phyloP scores from a whole-genome alignment of 2,888 invertebrate genomes.

The Rhorus exstirpatorius region DNA sequence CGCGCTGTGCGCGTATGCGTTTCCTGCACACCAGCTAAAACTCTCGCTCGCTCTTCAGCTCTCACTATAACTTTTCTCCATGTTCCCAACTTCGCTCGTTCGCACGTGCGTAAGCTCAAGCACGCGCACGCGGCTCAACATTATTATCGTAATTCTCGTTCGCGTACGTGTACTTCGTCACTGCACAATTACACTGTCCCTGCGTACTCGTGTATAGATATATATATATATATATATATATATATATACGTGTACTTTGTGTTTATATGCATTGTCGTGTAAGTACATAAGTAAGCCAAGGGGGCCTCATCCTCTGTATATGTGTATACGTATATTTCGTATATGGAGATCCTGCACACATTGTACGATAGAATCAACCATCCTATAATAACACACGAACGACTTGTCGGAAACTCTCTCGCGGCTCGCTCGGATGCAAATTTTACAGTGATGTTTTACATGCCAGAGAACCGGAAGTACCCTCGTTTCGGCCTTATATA shows the following conservation, averaged over 20 bases:
- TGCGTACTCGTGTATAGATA: not conserved
- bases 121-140: conserved; percentile 44
- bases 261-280: not conserved
- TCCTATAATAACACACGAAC: conserved; percentile 48
- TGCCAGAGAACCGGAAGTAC: conserved; percentile 5
- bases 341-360: conserved; percentile 20
- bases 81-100: conserved; percentile 4
- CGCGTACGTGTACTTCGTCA: conserved; percentile 53
- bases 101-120: conserved; percentile 52
- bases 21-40: too few species aligned
- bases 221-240: not conserved
- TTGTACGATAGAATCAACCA: conserved; percentile 42
- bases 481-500: conserved; percentile 47
- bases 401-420: conserved; percentile 55
- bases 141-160: conserved; percentile 58
- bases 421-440: conserved; percentile 42
- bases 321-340: not conserved
- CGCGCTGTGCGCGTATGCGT: too few species aligned
- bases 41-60: not conserved
- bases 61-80: not conserved
- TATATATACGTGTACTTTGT: not conserved
- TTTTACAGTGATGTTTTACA: conserved; percentile 28
- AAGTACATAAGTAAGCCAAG: not conserved
- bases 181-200: not conserved
- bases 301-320: too few species aligned